phyloP scores from a whole-genome alignment of 2,113 vertebrate species.

The Ibidorhyncha struthersii region DNA sequence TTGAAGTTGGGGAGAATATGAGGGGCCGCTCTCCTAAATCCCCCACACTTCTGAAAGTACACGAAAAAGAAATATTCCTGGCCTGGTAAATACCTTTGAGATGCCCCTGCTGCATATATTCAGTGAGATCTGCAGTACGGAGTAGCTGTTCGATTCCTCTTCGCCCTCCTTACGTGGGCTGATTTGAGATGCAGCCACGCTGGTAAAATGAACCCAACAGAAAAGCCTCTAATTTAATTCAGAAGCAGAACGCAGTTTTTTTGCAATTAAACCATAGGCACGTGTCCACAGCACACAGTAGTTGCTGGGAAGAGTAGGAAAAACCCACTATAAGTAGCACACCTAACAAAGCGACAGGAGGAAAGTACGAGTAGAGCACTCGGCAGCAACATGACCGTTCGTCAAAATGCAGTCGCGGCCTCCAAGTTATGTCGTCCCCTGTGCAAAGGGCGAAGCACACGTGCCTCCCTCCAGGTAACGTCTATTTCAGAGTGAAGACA shows the following conservation, averaged over 20 bases:
- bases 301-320: neutral
- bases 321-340: neutral
- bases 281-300: neutral
- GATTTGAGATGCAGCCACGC: conserved; percentile 7
- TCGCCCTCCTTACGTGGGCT: neutral
- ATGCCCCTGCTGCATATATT: conserved; percentile 23
- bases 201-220: neutral
- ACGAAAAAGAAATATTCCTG: neutral
- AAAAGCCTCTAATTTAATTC: conserved; percentile 47
- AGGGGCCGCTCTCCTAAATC: neutral
- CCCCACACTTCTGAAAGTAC: neutral
- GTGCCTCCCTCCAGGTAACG: neutral
- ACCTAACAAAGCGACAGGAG: neutral
- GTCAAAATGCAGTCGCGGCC: neutral
- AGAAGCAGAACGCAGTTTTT: conserved; percentile 1
- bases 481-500: neutral
- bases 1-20: neutral
- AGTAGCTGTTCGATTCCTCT: neutral
- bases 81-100: neutral
- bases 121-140: conserved; percentile 13
- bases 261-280: conserved; percentile 11
- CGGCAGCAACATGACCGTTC: neutral
- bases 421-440: neutral
- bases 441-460: accelerated
- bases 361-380: neutral